Evolutionary conservation across 2,797 vertebrate species (phyloP).

Genomic region (Coendou prehensilis): DNA sequence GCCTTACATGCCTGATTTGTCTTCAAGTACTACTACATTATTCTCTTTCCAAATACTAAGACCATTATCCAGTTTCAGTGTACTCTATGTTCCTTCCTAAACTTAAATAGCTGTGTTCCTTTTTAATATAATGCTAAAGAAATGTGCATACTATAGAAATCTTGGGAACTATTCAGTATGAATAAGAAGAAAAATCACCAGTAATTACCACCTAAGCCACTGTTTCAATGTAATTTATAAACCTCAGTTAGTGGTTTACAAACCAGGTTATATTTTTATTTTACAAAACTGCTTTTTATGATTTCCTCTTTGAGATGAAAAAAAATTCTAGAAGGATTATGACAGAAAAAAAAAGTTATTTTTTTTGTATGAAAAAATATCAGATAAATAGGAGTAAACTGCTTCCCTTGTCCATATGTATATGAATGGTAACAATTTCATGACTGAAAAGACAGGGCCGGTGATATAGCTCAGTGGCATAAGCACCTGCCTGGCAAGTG

Average conservation of each 20-base stretch:
- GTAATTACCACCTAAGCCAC: neutral
- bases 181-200: slow-evolving; percentile 26
- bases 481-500: too few relatives aligned
- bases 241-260: neutral
- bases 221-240: neutral
- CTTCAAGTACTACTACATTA: slow-evolving; percentile 23
- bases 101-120: neutral
- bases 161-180: neutral
- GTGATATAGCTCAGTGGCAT: too few relatives aligned
- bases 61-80: neutral
- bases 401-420: neutral
- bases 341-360: neutral
- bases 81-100: slow-evolving; percentile 36
- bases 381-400: neutral
- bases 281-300: slow-evolving; percentile 7
- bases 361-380: slow-evolving; percentile 17
- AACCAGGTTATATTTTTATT: neutral
- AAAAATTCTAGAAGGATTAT: slow-evolving; percentile 15
- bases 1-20: neutral
- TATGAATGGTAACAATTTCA: neutral
- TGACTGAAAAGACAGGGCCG: neutral
- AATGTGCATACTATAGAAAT: neutral
- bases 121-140: slow-evolving; percentile 4
- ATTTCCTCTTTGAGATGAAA: slow-evolving; percentile 20
- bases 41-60: neutral